Conservation (phyloP, 2,888 invertebrate genomes). For the Bembecia ichneumoniformis region DNA sequence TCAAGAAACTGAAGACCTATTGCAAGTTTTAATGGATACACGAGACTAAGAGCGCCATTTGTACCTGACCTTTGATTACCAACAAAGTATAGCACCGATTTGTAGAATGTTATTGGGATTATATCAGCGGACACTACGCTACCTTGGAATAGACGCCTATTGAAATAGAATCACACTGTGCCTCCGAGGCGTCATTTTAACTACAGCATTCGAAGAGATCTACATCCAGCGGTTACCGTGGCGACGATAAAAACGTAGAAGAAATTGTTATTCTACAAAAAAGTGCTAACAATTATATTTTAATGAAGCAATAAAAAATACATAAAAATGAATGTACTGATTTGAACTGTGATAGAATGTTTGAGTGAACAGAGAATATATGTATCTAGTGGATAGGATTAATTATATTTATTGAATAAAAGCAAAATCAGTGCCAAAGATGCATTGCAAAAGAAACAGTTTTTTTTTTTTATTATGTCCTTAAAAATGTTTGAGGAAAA, state of each 20-base stretch:
- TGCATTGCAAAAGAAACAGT: conserved; percentile 44
- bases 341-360: conserved; percentile 69
- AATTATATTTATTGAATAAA: conserved; percentile 49
- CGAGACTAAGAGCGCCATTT: conserved; percentile 12
- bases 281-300: conserved; percentile 19
- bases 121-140: no score
- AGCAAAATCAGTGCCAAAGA: conserved; percentile 67
- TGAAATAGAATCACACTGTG: no score
- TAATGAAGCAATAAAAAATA: conserved; percentile 46
- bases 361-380: conserved; percentile 37
- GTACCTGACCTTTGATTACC: conserved; percentile 13
- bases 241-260: no score
- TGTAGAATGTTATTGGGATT: conserved; percentile 17
- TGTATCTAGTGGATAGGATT: conserved; percentile 19
- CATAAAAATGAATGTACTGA: conserved; percentile 49
- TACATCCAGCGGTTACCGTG: no score
- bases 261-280: conserved; percentile 27
- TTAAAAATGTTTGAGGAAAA: not conserved
- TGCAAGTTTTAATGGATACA: conserved; percentile 1
- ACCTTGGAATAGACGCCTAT: no score
- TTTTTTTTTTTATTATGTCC: not conserved
- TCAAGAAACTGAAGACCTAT: conserved; percentile 5
- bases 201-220: no score
- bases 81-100: conserved; percentile 33
- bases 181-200: no score